A percentile compares a stretch with the other conserved stretches of the same genome.
phyloP scores from a whole-genome alignment of 2,888 invertebrate species.

The Dendrolimus houi region DNA sequence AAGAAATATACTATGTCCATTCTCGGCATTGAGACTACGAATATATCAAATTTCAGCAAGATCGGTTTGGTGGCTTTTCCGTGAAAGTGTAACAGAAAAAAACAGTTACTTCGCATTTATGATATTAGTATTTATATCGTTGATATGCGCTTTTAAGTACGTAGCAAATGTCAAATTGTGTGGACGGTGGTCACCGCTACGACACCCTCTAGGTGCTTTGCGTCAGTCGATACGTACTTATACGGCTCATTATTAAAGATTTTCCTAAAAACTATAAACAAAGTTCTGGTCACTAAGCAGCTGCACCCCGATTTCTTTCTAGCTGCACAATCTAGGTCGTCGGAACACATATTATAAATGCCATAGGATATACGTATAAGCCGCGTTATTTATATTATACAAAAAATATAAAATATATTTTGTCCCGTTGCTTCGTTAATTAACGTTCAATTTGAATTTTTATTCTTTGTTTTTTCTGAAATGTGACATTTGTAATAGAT shows the following conservation, averaged over 20 bases:
- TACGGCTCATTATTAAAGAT: not conserved
- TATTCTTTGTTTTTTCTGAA: not conserved
- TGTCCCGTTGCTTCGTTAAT: not conserved
- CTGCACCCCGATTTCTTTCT: not conserved
- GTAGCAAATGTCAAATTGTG: too few species aligned
- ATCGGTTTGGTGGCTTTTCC: too few species aligned
- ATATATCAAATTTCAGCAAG: too few species aligned
- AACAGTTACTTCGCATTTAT: too few species aligned
- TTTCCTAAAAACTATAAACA: not conserved
- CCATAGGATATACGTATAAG: not conserved
- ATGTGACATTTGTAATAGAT: too few species aligned
- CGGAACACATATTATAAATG: not conserved
- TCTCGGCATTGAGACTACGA: too few species aligned
- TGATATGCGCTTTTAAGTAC: too few species aligned
- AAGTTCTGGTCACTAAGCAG: not conserved
- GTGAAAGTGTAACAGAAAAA: too few species aligned
- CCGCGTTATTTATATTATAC: not conserved
- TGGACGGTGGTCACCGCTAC: too few species aligned
- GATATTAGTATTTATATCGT: too few species aligned
- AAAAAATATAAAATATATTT: not conserved
- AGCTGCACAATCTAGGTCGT: not conserved
- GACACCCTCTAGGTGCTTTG: too few species aligned
- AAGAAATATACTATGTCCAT: too few species aligned
- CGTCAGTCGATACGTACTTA: not conserved
- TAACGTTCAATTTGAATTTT: not conserved